phyloP scores from a whole-genome alignment of 2,888 invertebrate species.

The Nephrotoma appendiculata region DNA sequence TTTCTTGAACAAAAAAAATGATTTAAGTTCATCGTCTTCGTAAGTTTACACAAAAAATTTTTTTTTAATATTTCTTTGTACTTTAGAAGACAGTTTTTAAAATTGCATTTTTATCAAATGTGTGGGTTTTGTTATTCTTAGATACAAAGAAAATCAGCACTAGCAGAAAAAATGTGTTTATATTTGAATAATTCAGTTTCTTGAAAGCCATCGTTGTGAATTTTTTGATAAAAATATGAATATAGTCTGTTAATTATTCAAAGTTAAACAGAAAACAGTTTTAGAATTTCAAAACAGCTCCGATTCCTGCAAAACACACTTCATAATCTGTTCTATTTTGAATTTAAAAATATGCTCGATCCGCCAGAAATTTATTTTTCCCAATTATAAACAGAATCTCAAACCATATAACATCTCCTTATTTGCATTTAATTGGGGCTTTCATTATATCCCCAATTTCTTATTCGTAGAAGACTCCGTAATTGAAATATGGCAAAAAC shows the following conservation, averaged over 20 bases:
- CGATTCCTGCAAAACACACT: too few species aligned
- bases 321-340: too few species aligned
- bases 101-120: neutral
- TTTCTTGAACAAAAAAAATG: neutral
- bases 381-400: neutral
- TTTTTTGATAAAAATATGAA: too few species aligned
- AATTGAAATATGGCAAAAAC: neutral
- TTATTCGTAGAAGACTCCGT: neutral
- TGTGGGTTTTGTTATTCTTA: neutral
- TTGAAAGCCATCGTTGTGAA: too few species aligned
- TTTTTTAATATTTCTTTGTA: neutral
- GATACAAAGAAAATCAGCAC: neutral
- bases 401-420: neutral
- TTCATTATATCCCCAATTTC: neutral
- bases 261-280: too few species aligned
- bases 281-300: too few species aligned
- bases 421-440: neutral
- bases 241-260: too few species aligned
- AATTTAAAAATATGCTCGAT: too few species aligned
- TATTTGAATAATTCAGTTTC: too few species aligned
- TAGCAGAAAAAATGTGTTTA: neutral
- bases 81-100: neutral
- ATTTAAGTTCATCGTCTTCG: neutral
- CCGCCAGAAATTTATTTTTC: neutral
- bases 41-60: neutral